phyloP scores from a whole-genome alignment of 2,113 vertebrate genomes.

The Chlamydotis undulata region DNA sequence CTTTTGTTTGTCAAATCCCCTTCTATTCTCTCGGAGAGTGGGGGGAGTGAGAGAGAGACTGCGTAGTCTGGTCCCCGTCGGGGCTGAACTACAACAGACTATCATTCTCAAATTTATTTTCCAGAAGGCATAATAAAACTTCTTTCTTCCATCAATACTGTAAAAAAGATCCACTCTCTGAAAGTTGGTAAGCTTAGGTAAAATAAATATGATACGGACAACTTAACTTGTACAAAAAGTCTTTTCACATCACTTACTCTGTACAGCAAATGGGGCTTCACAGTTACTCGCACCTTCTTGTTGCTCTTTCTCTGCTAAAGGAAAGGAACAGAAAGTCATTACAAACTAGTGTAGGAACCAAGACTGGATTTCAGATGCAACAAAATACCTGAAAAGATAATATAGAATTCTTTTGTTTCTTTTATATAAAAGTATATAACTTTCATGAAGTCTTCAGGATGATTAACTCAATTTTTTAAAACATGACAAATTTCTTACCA shows the following conservation, averaged over 20 bases:
- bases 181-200: neutral
- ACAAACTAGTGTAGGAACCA: neutral
- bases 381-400: neutral
- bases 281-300: constrained; percentile 96
- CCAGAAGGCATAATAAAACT: neutral
- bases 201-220: neutral
- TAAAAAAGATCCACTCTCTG: neutral
- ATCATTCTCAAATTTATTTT: neutral
- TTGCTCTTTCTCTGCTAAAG: constrained; percentile 87
- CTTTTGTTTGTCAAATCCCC: no score
- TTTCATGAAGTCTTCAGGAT: neutral
- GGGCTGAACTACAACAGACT: no score
- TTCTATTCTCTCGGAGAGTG: no score
- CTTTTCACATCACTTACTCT: constrained; percentile 80
- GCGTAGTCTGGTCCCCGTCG: no score
- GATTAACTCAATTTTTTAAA: neutral
- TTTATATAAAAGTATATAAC: neutral
- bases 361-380: neutral
- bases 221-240: neutral
- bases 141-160: neutral
- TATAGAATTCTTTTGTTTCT: neutral
- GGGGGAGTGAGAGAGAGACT: no score
- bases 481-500: neutral
- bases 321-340: constrained; percentile 1
- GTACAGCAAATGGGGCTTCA: constrained; percentile 95